These are phyloP conservation scores for Sebastes flavidus DNA, from an alignment of 2,797 vertebrate genomes.

Conservation along the genomic window DNA sequence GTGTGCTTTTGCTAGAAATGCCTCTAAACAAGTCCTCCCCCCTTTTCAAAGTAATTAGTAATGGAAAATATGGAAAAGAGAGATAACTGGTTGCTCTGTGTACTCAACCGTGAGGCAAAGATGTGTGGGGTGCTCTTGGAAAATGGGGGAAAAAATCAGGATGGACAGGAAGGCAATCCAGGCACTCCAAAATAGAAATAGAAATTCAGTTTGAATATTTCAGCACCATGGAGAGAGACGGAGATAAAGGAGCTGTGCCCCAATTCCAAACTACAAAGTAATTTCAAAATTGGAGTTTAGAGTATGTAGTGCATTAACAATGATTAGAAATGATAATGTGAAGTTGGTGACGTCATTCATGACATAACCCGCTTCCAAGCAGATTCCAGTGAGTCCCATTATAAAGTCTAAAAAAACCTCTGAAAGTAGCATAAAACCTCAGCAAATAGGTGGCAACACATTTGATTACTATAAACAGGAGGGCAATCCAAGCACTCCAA, in stretches of 20 bases:
- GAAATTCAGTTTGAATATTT: constrained; percentile 53
- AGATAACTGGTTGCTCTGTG: too few relatives aligned
- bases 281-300: constrained; percentile 21
- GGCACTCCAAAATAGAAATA: neutral
- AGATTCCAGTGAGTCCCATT: neutral
- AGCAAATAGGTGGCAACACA: neutral
- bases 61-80: too few relatives aligned
- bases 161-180: too few relatives aligned
- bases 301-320: neutral
- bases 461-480: neutral
- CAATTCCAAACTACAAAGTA: constrained; percentile 26
- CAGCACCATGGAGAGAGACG: constrained; percentile 23
- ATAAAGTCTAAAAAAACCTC: neutral
- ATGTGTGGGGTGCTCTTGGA: too few relatives aligned
- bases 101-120: too few relatives aligned
- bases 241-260: constrained; percentile 30
- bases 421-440: neutral
- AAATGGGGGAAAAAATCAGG: too few relatives aligned
- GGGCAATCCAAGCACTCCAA: too few relatives aligned
- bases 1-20: too few relatives aligned
- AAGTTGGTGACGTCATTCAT: neutral
- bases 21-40: too few relatives aligned
- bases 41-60: too few relatives aligned
- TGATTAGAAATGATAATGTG: neutral
- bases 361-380: constrained; percentile 8